A percentile compares a stretch with the other conserved stretches of the same genome.
Conservation (phyloP, 2,113 vertebrate genomes). For the Spilogale gracilis region DNA sequence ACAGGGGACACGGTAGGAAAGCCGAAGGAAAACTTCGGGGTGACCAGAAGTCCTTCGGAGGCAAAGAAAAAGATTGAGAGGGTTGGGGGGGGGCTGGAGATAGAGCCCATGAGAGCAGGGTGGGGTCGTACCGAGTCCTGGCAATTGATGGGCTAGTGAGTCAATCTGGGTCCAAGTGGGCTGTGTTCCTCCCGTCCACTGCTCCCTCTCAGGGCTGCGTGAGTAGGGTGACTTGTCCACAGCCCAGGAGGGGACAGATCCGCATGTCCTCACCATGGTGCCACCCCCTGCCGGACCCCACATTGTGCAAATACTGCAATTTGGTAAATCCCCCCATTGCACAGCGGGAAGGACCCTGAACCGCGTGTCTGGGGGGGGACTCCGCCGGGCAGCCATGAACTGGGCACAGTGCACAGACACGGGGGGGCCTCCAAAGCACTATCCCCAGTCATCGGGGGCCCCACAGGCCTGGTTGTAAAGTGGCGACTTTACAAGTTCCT, state of each 20-base stretch:
- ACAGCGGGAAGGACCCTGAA: too few relatives aligned
- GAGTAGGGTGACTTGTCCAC: rapidly evolving
- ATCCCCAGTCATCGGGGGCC: not conserved
- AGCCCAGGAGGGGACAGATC: rapidly evolving
- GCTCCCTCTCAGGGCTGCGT: not conserved
- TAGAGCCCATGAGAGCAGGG: rapidly evolving
- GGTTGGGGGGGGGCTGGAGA: rapidly evolving
- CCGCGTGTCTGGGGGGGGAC: rapidly evolving
- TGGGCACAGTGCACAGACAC: rapidly evolving
- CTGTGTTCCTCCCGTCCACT: rapidly evolving
- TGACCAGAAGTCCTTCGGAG: not conserved
- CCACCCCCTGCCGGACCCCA: not conserved
- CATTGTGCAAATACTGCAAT: rapidly evolving
- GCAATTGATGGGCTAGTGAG: rapidly evolving
- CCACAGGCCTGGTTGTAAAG: not conserved
- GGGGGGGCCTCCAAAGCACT: rapidly evolving
- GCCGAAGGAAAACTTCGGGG: not conserved
- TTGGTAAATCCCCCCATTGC: not conserved
- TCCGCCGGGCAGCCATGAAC: rapidly evolving
- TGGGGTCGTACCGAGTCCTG: rapidly evolving
- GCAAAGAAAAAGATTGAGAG: not conserved
- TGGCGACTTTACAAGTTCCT: rapidly evolving
- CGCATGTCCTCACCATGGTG: rapidly evolving
- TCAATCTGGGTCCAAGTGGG: rapidly evolving
- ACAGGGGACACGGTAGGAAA: rapidly evolving